Base-by-base conservation (phyloP, 2,888 invertebrate genomes). In the Trilocha varians region DNA sequence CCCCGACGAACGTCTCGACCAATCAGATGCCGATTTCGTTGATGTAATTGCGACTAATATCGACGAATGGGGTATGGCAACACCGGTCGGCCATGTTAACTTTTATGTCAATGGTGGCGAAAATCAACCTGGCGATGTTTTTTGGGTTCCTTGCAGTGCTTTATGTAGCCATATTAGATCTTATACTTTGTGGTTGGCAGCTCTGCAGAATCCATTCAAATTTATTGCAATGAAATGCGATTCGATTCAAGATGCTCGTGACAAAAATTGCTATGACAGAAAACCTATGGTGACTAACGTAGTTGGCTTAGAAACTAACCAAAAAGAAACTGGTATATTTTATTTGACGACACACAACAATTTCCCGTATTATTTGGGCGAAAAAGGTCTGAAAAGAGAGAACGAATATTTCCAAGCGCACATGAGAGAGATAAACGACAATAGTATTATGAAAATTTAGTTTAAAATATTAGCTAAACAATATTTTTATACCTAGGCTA, bases 31-130 rank as follows among this genome's bases (percentile, higher is more conserved):
- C 0, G 78, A 80, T 34, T 75, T 77, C 32, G 78, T 82, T 0
- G 72, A 76, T 5, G 56, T 71, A 0, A 34, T 82, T 0, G 45
- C 52, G 2, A 80, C 80, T 0, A 80, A 80, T 43, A 73, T 78
- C 0, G 80, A 82, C 33, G 74, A 65, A 0, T 76, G 56, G 3
- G 80, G 80, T 0, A 74, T 75, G 69, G 76, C 78, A 0, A 69
- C 73, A 0, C 77, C 80, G 0, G 50, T 76, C 0, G 80, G 77
- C 1, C 78, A 80, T 49, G 63, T 75, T 0, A 75, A 75, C 41
- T 77, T 71, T 43, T 82, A 78, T 44, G 70, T 80, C 3, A 82
- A 82, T 16, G 80, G 80, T 0, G 80, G 80, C 0, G 80, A 79
- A 41, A 72, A 49, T 37, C 75, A 75, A 44, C 66, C 72, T 0